Evolutionary conservation across 2,888 invertebrate species (phyloP).

Genomic region (Idaea dimidiata): DNA sequence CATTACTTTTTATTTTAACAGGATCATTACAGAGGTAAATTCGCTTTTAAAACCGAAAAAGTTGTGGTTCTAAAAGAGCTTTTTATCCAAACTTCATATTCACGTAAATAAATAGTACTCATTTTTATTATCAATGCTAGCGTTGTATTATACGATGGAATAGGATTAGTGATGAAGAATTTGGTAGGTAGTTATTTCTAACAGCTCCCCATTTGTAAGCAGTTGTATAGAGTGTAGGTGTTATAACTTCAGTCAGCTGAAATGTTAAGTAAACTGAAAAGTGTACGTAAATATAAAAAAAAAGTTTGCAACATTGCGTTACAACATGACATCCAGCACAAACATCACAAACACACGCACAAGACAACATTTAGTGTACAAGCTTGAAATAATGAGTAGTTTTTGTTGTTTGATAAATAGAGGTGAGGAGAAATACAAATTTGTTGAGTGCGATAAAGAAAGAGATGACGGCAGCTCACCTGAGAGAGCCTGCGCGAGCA

Average conservation of each 20-base stretch:
- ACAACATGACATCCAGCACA: not conserved
- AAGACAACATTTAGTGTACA: constrained; percentile 4
- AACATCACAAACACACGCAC: constrained; percentile 2
- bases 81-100: not conserved
- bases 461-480: constrained; percentile 82
- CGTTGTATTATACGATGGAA: not conserved
- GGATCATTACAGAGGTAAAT: not conserved
- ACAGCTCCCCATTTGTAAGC: constrained; percentile 4
- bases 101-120: not conserved
- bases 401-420: constrained; percentile 5
- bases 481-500: constrained; percentile 97
- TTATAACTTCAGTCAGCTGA: not conserved
- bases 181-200: not conserved
- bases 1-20: not conserved
- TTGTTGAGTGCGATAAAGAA: constrained; percentile 22
- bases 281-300: not conserved
- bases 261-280: not conserved
- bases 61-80: not conserved
- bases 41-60: not conserved
- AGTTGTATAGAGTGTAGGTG: not conserved
- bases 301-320: not conserved
- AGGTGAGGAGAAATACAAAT: constrained; percentile 25
- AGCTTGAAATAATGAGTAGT: constrained; percentile 3
- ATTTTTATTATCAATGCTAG: not conserved
- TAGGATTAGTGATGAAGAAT: not conserved